Evolutionary conservation across 2,113 vertebrate species (phyloP).

Genomic region (Ia io): DNA sequence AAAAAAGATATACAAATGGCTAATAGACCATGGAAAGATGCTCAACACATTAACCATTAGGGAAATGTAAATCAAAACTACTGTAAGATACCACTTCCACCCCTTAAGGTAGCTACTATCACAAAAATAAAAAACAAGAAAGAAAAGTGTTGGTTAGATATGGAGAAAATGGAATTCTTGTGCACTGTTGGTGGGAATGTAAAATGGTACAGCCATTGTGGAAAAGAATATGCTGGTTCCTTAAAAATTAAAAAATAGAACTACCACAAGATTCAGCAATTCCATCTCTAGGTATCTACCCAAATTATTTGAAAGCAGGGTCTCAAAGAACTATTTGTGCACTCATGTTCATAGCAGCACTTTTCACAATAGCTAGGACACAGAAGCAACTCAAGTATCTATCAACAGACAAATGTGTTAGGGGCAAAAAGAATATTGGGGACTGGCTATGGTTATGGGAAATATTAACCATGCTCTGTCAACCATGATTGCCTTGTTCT

Average conservation of each 20-base stretch:
- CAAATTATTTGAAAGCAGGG: neutral
- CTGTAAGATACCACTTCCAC: neutral
- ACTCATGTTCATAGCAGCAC: neutral
- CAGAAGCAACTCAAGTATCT: neutral
- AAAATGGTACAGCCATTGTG: neutral
- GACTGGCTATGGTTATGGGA: too few species aligned
- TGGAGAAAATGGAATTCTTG: neutral
- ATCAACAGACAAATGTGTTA: neutral
- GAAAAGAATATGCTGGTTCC: neutral
- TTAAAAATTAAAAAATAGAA: neutral
- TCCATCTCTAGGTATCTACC: neutral
- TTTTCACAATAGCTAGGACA: neutral
- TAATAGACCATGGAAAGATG: neutral
- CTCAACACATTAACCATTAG: neutral
- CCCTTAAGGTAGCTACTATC: neutral
- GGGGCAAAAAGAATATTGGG: too few species aligned
- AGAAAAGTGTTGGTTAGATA: neutral
- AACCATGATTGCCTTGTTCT: too few species aligned
- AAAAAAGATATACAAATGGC: neutral
- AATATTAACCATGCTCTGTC: too few species aligned
- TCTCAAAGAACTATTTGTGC: neutral
- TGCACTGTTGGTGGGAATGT: neutral
- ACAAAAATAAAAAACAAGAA: neutral
- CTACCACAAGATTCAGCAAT: neutral
- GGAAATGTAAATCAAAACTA: neutral